Evolutionary conservation across 2,888 invertebrate species (phyloP), one percentile per base, ranked within the genome.

Genomic region (Platycheirus albimanus): DNA sequence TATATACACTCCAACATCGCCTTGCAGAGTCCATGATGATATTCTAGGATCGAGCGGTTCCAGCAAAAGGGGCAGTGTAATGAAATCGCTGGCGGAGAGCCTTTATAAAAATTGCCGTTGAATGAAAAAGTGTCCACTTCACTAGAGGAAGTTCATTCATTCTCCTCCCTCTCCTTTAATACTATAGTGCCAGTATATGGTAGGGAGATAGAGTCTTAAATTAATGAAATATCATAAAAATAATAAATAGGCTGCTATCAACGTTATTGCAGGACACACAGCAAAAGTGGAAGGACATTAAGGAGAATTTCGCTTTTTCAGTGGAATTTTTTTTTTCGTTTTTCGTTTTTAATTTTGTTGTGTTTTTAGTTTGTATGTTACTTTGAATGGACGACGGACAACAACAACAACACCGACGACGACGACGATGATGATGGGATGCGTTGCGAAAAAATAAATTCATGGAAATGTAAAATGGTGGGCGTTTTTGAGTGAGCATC

Each of bases 221-320:
- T 85, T 86, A 86, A 86, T 86, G 86, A 85, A 86, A 86, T 84
- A 85, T 86, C 86, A 86, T 86, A 86, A 86, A 86, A 84, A 79
- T 86, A 85, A 85, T 85, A 86, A 86, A 86, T 85, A 75, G 81
- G 71, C 81, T 75, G 84, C 84, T 85, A 86, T 86, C 86, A 86
- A 67, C 85, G 84, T 81, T 85, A 86, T 86, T 76, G 72, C 84
- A 85, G 84, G 84, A 85, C 79, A 81, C 83, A 71, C 33, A 77
- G 41, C 45, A 66, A 54, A 61, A 71, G 52, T 64, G 33, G 61
- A 49, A 61, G 41, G 67, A 76, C 58, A 66, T 61, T 77, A 33
- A 70, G 54, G 47, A 63, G 47, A 17, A 30, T 70, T 61, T 64
- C 45, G 28, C 15, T 54, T 41, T 61, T 72, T 36, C 13, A 8